Evolutionary conservation across 2,888 invertebrate species (phyloP).

Genomic region (Amphimallon solstitiale): DNA sequence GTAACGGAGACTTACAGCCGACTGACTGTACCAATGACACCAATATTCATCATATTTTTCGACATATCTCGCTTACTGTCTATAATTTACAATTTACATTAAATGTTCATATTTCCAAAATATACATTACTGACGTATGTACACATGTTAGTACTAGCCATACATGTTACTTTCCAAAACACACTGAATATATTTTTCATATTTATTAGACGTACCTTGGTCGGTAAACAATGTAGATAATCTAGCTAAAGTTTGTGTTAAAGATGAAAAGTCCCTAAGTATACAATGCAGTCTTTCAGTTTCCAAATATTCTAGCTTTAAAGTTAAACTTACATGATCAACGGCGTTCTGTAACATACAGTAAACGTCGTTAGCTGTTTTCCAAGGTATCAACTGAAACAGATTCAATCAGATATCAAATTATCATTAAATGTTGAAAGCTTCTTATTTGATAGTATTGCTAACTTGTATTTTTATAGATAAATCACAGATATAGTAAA

Average conservation of each 20-base stretch:
- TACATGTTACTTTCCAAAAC: too few species aligned
- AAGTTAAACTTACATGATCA: constrained; percentile 51
- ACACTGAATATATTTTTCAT: too few species aligned
- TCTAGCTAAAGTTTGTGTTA: constrained; percentile 73
- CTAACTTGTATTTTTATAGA: too few species aligned
- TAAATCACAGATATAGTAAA: too few species aligned
- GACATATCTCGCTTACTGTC: too few species aligned
- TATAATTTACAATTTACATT: too few species aligned
- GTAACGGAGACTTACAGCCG: too few species aligned
- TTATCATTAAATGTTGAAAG: background rate
- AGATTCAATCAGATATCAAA: background rate
- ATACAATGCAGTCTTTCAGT: constrained; percentile 64
- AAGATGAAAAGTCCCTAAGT: constrained; percentile 72
- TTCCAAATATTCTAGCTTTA: constrained; percentile 56
- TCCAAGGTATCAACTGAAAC: constrained; percentile 66
- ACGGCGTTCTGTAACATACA: constrained; percentile 54
- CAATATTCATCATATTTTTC: too few species aligned
- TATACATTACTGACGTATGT: too few species aligned
- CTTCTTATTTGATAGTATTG: background rate
- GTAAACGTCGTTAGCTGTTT: constrained; percentile 58
- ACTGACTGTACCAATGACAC: too few species aligned
- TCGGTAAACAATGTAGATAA: constrained; percentile 68
- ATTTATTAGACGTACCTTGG: constrained; percentile 51
- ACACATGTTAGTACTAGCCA: too few species aligned
- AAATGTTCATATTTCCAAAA: too few species aligned